Conservation (phyloP, 1,140 invertebrate species). For the Leptoteleia sp. region DNA sequence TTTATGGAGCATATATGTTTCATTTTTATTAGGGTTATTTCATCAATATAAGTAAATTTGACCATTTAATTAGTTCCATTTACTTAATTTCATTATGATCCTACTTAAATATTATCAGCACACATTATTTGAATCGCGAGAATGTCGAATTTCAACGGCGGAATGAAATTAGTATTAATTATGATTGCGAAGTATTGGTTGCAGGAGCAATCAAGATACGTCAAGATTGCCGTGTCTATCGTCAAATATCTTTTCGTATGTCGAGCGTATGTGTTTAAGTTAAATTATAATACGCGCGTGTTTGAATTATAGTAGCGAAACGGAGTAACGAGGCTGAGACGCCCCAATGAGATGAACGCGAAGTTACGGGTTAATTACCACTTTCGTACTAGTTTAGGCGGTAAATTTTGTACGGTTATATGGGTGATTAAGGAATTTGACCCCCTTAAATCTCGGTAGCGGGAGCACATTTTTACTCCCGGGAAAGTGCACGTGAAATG, state of each 20-base stretch:
- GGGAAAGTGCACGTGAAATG: background rate
- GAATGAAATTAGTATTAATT: background rate
- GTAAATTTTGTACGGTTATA: conserved; percentile 45
- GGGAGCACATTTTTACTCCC: conserved; percentile 1
- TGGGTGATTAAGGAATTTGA: conserved; percentile 45
- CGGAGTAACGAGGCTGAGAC: conserved; percentile 42
- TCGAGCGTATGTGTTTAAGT: conserved; percentile 10
- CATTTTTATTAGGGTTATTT: no score
- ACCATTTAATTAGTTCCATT: no score
- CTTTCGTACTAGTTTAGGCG: conserved; percentile 42
- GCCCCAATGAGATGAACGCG: conserved; percentile 46
- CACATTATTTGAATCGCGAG: background rate
- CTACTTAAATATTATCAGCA: no score
- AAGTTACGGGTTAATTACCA: conserved; percentile 55
- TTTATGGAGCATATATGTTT: no score
- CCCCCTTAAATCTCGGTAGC: conserved; percentile 9
- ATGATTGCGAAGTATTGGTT: background rate
- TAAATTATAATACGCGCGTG: conserved; percentile 18
- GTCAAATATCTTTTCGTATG: conserved; percentile 9
- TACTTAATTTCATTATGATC: no score
- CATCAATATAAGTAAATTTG: no score
- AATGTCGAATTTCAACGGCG: background rate
- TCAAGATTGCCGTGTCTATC: conserved; percentile 19
- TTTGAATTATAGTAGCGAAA: conserved; percentile 38
- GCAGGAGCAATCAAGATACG: background rate